phyloP scores from a whole-genome alignment of 2,113 vertebrate species.

The Silurus asotus region DNA sequence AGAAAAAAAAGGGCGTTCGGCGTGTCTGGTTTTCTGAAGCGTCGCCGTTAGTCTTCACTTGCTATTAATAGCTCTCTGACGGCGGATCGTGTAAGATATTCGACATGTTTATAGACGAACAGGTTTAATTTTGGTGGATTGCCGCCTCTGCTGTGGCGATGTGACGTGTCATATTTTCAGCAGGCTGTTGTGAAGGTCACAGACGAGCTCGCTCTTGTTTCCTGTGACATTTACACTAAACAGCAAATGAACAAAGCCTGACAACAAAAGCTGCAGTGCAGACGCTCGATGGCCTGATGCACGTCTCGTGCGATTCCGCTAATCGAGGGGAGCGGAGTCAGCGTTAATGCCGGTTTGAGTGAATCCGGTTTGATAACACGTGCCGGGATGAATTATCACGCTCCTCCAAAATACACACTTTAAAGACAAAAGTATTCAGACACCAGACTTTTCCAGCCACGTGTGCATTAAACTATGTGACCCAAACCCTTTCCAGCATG shows the following conservation, averaged over 20 bases:
- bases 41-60: neutral
- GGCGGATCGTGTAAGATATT: neutral
- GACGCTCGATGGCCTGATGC: neutral
- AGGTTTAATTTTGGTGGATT: neutral
- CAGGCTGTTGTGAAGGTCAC: slow-evolving; percentile 7
- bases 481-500: too few species aligned
- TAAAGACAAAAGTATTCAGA: too few species aligned
- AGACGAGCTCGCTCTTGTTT: neutral
- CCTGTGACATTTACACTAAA: slow-evolving; percentile 26
- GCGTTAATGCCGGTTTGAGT: neutral
- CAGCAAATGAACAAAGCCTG: neutral
- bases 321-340: neutral
- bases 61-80: neutral
- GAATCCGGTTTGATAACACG: neutral
- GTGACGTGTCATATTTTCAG: neutral
- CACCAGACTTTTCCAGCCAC: too few species aligned
- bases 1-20: too few species aligned
- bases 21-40: too few species aligned
- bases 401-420: neutral
- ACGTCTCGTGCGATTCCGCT: neutral
- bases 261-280: neutral
- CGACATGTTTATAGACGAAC: neutral
- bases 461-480: too few species aligned
- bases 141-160: neutral
- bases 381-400: neutral